A percentile compares a stretch with the other conserved stretches of the same genome.
These are phyloP conservation scores for Zaprionus ghesquierei DNA, from an alignment of 1,140 invertebrate genomes.

Conservation along the genomic window DNA sequence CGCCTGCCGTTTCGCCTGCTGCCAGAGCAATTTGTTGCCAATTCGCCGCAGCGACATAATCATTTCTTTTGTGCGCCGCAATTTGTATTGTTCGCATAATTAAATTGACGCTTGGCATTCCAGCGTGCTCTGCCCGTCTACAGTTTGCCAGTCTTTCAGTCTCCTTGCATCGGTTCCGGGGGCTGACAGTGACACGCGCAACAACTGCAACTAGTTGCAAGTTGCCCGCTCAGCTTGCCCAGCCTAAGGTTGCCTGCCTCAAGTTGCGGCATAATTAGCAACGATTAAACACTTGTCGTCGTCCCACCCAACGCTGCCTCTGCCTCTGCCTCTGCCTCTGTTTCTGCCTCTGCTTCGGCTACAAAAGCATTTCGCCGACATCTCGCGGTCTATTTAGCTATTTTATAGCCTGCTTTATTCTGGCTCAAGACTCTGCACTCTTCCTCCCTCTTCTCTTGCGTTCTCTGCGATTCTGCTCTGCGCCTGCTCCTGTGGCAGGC, in stretches of 20 bases:
- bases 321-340: background rate
- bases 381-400: constrained; percentile 44
- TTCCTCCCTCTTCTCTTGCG: background rate
- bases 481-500: constrained; percentile 24
- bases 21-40: constrained; percentile 61
- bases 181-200: constrained; percentile 78
- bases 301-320: constrained; percentile 66
- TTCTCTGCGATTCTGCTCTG: constrained; percentile 9
- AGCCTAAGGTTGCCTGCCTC: background rate
- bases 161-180: no score
- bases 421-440: background rate
- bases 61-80: constrained; percentile 66
- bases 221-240: background rate
- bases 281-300: constrained; percentile 78
- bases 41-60: constrained; percentile 56
- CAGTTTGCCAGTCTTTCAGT: background rate
- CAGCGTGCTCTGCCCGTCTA: constrained; percentile 3
- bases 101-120: constrained; percentile 80
- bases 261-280: constrained; percentile 70
- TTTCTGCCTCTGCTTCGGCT: background rate
- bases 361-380: constrained; percentile 71
- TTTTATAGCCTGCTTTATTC: constrained; percentile 16
- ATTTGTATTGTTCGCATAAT: constrained; percentile 81
- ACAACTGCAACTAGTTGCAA: constrained; percentile 23
- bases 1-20: background rate